Base-by-base conservation (phyloP, 2,888 invertebrate species). In the Coecobrya sp. region DNA sequence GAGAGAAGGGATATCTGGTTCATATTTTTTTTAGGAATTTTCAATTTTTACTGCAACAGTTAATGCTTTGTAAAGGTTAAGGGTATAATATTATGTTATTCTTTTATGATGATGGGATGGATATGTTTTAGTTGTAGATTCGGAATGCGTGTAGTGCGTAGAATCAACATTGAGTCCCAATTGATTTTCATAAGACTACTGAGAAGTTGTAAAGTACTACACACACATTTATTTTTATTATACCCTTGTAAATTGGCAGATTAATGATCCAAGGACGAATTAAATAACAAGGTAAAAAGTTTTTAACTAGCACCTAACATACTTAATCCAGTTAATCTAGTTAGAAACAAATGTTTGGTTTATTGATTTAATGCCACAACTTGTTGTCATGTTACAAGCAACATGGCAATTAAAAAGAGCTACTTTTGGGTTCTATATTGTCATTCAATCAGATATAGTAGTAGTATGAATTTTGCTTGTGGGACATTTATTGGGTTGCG, bases 191-290 rank as follows among this genome's bases (percentile, higher is more conserved):
- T n/a, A n/a, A n/a, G n/a, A n/a, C n/a, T n/a, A n/a, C n/a, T n/a
- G n/a, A n/a, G n/a, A n/a, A n/a, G n/a, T 68, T 68, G 27, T 30
- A 19, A 30, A 27, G 27, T 68, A 4, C 30, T 68, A 27, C 27
- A 27, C 13, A 27, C 13, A 68, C 42, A 42, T 42, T 73, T n/a
- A 73, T 10, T 73, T n/a, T 49, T 49, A 25, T 25, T 49, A 27
- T 27, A 25, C 68, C 13, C 30, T 13, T 36, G 36, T 68, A n/a
- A n/a, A 55, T 13, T 55, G 30, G 7, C 16, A 16, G 13, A 81
- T 49, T 81, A 55, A 55, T 55, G 79, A 81, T 55, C 79, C 79
- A 81, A 81, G 79, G 79, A 81, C 79, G 79, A 81, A 81, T 81
- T 81, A 81, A 81, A 81, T 81, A 55, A 81, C 27, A 81, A 52